phyloP scores from a whole-genome alignment of 2,888 invertebrate species.

The Mactromeris polynyma region DNA sequence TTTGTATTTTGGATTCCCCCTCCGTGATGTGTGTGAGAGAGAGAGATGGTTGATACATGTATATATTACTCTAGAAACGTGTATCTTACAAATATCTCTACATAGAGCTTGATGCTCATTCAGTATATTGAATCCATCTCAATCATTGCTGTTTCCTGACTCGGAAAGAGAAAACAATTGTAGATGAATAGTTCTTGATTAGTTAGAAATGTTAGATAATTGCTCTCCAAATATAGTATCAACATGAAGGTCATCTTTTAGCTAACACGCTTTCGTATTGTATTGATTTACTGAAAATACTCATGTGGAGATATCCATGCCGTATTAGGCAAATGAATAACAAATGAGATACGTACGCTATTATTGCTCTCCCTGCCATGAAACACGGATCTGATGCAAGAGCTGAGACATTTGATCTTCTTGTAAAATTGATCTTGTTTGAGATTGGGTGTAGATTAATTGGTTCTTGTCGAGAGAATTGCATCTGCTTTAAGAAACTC shows the following conservation, averaged over 20 bases:
- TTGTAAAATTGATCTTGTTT: not conserved
- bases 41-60: not conserved
- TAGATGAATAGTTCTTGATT: not conserved
- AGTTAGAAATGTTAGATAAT: not conserved
- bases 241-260: not conserved
- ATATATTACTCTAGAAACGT: not conserved
- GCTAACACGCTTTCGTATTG: not conserved
- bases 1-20: not conserved
- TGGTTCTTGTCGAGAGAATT: not conserved
- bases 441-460: not conserved
- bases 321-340: not conserved
- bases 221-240: not conserved
- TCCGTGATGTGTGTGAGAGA: not conserved
- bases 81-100: no score
- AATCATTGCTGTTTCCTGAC: not conserved
- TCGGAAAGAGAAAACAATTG: not conserved
- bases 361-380: not conserved
- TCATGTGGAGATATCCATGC: not conserved
- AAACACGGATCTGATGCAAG: not conserved
- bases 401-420: not conserved
- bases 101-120: no score
- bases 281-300: not conserved
- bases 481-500: not conserved
- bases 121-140: not conserved
- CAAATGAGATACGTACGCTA: not conserved